Conservation (phyloP, 2,888 invertebrate species). For the Agapostemon virescens region DNA sequence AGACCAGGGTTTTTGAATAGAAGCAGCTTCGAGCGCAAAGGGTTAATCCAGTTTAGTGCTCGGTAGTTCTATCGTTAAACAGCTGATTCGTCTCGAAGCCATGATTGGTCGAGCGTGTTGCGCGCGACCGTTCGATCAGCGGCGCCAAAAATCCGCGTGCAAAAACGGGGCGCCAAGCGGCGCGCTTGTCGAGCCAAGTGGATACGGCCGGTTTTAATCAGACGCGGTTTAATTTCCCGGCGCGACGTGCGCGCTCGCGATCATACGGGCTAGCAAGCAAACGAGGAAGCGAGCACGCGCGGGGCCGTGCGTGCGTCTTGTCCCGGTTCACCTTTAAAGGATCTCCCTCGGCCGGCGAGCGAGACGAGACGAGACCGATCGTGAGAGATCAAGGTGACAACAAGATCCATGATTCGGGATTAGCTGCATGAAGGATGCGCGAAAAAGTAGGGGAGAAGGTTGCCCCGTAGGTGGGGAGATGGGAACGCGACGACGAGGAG, state of each 20-base stretch:
- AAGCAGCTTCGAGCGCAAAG: too few relatives aligned
- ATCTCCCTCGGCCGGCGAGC: constrained; percentile 45
- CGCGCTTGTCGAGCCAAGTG: constrained; percentile 6
- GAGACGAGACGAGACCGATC: constrained; percentile 23
- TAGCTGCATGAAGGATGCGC: constrained; percentile 55
- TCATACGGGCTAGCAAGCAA: not conserved
- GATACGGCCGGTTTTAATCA: constrained; percentile 29
- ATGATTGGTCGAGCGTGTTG: not conserved
- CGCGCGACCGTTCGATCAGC: not conserved
- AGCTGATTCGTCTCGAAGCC: not conserved
- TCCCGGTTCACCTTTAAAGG: constrained; percentile 67
- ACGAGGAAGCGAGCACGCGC: constrained; percentile 2
- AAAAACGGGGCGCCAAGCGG: constrained; percentile 15
- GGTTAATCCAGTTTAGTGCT: too few relatives aligned
- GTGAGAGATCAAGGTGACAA: constrained; percentile 70
- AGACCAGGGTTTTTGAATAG: too few relatives aligned
- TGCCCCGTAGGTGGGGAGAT: constrained; percentile 1
- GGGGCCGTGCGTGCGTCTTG: constrained; percentile 29
- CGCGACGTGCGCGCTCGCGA: constrained; percentile 9
- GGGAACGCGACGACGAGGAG: not conserved
- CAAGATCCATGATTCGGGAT: constrained; percentile 70
- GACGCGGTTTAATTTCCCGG: constrained; percentile 33
- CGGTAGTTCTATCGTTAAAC: too few relatives aligned
- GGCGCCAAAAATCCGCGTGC: not conserved
- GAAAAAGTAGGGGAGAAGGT: constrained; percentile 37